Percentiles rank a stretch among this genome's conserved stretches.
These are phyloP conservation scores for Myotis lucifugus DNA, from an alignment of 2,113 vertebrate genomes.

Conservation along the genomic window DNA sequence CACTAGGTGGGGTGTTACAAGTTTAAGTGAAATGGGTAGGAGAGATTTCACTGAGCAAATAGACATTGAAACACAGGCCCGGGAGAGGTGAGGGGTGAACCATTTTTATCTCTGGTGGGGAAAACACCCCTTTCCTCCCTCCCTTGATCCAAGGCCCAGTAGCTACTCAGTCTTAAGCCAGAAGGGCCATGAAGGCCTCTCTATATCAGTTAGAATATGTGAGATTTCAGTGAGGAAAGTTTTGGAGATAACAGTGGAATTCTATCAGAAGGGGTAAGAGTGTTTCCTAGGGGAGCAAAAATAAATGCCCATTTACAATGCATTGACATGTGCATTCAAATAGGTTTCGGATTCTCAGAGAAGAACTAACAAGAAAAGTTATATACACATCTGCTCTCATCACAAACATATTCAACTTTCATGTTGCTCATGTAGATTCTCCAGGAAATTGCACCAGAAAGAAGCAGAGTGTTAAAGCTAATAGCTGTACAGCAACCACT, in stretches of 20 bases:
- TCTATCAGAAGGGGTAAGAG: background rate
- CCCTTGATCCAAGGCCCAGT: background rate
- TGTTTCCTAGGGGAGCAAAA: background rate
- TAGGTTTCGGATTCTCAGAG: background rate
- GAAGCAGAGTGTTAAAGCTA: constrained; percentile 6
- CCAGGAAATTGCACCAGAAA: background rate
- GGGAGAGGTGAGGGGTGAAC: background rate
- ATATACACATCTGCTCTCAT: background rate
- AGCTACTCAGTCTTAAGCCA: background rate
- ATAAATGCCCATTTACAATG: constrained; percentile 9
- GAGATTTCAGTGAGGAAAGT: background rate
- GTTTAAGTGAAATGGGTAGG: background rate
- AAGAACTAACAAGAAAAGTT: background rate
- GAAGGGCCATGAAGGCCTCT: background rate
- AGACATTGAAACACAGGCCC: background rate
- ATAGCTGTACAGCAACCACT: background rate
- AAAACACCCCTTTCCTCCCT: fast-evolving
- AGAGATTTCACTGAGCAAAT: background rate
- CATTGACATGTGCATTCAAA: background rate
- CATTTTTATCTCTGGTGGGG: fast-evolving
- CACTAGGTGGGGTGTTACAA: background rate
- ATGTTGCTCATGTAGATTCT: constrained; percentile 50
- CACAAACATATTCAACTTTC: background rate
- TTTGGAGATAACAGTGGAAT: background rate
- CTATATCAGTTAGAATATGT: background rate